phyloP scores from a whole-genome alignment of 2,888 invertebrate species.

The Tachina lurida region DNA sequence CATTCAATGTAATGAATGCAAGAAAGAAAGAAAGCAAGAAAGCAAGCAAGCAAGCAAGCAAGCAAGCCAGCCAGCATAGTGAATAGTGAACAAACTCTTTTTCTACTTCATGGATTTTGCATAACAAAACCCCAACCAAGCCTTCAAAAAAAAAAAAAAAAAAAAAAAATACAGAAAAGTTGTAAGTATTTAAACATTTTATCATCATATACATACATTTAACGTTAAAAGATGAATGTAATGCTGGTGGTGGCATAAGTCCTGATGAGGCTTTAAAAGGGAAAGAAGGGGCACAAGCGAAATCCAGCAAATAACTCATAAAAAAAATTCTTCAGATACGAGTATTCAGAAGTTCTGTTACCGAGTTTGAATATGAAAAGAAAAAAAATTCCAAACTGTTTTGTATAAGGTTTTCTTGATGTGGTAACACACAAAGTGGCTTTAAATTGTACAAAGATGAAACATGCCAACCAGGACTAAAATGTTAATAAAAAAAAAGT shows the following conservation, averaged over 20 bases:
- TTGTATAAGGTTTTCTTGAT: slow-evolving; percentile 63
- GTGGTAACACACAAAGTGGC: slow-evolving; percentile 70
- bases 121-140: slow-evolving; percentile 66
- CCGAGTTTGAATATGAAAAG: slow-evolving; percentile 7
- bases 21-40: slow-evolving; percentile 10
- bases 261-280: neutral
- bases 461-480: slow-evolving; percentile 13
- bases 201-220: slow-evolving; percentile 39
- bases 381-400: neutral
- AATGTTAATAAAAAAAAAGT: slow-evolving; percentile 1
- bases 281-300: neutral
- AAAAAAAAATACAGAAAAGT: slow-evolving; percentile 36
- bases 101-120: slow-evolving; percentile 75
- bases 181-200: slow-evolving; percentile 70
- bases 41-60: slow-evolving; percentile 6
- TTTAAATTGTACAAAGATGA: slow-evolving; percentile 63
- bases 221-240: slow-evolving; percentile 32
- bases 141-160: slow-evolving; percentile 43
- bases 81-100: slow-evolving; percentile 69
- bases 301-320: slow-evolving; percentile 51
- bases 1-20: slow-evolving; percentile 18
- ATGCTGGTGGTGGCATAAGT: neutral
- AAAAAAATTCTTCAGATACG: slow-evolving; percentile 58
- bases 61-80: slow-evolving; percentile 13
- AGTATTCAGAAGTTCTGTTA: slow-evolving; percentile 31